Evolutionary conservation across 1,140 invertebrate genomes (phyloP).

Genomic region (Anthonomus grandis): DNA sequence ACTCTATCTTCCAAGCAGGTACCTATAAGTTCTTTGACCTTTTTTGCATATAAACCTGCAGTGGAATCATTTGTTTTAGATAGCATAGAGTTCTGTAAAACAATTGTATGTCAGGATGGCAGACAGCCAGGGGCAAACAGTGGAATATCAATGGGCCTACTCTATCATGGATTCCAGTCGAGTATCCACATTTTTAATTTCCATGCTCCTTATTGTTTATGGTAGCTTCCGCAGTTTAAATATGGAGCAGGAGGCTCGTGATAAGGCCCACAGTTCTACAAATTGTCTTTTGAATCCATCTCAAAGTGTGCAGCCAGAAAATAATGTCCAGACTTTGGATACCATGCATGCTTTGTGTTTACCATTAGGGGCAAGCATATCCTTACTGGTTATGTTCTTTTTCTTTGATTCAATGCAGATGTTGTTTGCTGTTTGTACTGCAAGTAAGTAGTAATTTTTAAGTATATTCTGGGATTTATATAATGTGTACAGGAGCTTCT

Average conservation of each 20-base stretch:
- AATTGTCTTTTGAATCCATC: constrained; percentile 53
- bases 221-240: constrained; percentile 90
- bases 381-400: constrained; percentile 96
- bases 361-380: constrained; percentile 92
- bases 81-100: constrained; percentile 24
- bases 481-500: no score
- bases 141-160: constrained; percentile 78
- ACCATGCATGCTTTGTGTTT: constrained; percentile 96
- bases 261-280: constrained; percentile 60
- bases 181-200: constrained; percentile 95
- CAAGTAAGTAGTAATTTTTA: constrained; percentile 76
- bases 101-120: constrained; percentile 30
- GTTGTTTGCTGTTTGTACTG: constrained; percentile 95
- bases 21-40: constrained; percentile 26
- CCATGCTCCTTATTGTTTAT: constrained; percentile 95
- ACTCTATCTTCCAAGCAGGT: constrained; percentile 16
- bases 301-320: constrained; percentile 56
- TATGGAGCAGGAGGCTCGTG: constrained; percentile 89
- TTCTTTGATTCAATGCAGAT: constrained; percentile 99
- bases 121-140: constrained; percentile 41
- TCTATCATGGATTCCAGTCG: constrained; percentile 95
- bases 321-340: constrained; percentile 82
- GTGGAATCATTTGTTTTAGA: constrained; percentile 14
- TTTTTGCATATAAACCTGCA: constrained; percentile 11
- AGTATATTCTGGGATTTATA: no score